Evolutionary conservation across 92 coral and sea anemone species (phyloP), one percentile per base, ranked within the genome.

Genomic region (Siderastrea radians): DNA sequence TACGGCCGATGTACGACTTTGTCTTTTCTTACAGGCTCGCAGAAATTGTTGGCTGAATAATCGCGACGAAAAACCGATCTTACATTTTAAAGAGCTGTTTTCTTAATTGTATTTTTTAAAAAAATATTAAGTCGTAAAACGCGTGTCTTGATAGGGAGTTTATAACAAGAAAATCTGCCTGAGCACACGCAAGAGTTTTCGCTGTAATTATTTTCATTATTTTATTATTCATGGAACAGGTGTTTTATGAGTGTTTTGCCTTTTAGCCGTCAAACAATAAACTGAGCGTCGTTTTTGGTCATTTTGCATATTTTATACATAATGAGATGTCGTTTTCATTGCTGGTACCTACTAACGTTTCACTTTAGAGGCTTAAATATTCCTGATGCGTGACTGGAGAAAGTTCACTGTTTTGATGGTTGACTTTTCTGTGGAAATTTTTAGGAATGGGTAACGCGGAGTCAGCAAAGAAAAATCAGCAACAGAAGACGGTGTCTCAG

Each of bases 221-320:
- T 54, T 83, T 46, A n/a, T 70, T 54, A 53, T 70, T 82, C 66
- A 55, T 46, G n/a, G 15, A 52, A 43, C 87, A 84, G 87, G 87
- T 74, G 87, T 84, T 49, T 70, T 19, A 2, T 54, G 5, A 62
- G 15, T 50, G 59, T 60, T 84, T 84, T 84, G 87, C 87, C 81
- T 84, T 84, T 83, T 84, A 58, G 62, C 70, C 71, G 81, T 73
- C 87, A 17, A 43, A 84, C 19, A 46, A 83, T 74, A 62, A 26
- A 84, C 50, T 15, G 11, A 47, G 49, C 62, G 53, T 61, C 72
- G 74, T 84, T 74, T 73, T 61, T 60, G 80, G 64, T 70, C 15
- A 84, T 84, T 84, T 84, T 84, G 80, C 87, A 84, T 72, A 74
- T 63, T 60, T 74, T 49, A 62, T 49, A 51, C 60, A 38, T 61